phyloP scores from a whole-genome alignment of 1,140 invertebrate species.

The Amphibalanus amphitrite region DNA sequence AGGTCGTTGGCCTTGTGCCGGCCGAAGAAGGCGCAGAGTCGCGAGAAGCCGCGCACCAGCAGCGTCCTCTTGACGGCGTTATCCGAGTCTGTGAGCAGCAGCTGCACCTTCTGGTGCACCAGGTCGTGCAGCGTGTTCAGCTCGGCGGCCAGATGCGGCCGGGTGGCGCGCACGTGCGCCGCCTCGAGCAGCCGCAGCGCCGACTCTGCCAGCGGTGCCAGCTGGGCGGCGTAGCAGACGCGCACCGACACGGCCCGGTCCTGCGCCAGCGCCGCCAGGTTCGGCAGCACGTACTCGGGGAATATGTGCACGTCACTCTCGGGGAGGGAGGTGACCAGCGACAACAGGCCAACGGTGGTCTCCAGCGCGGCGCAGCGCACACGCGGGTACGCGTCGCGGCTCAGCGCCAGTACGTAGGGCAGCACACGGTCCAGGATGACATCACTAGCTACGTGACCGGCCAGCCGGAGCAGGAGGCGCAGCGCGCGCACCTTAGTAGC shows the following conservation, averaged over 20 bases:
- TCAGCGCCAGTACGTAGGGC: constrained; percentile 54
- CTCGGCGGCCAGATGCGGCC: constrained; percentile 47
- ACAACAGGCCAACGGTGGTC: constrained; percentile 45
- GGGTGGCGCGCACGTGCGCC: not conserved
- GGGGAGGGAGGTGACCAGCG: constrained; percentile 40
- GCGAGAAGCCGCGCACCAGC: constrained; percentile 73
- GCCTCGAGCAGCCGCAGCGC: not conserved
- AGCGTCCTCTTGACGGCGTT: constrained; percentile 78
- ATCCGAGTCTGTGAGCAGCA: constrained; percentile 69
- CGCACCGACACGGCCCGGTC: not conserved
- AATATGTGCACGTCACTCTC: constrained; percentile 72
- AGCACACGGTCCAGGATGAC: constrained; percentile 83
- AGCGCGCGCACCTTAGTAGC: constrained; percentile 73
- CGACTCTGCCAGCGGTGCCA: constrained; percentile 4
- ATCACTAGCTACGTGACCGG: constrained; percentile 41
- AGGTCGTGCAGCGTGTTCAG: constrained; percentile 75
- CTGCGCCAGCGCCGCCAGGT: constrained; percentile 41
- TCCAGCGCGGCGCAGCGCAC: constrained; percentile 60
- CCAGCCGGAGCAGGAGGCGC: constrained; percentile 60
- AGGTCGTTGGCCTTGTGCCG: constrained; percentile 92
- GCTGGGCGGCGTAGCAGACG: not conserved
- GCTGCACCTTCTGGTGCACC: constrained; percentile 67
- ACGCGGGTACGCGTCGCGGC: constrained; percentile 58
- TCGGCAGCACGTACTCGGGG: constrained; percentile 85
- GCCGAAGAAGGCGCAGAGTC: constrained; percentile 86